Conservation (phyloP, 1,140 invertebrate genomes). For the Drosophila azteca region DNA sequence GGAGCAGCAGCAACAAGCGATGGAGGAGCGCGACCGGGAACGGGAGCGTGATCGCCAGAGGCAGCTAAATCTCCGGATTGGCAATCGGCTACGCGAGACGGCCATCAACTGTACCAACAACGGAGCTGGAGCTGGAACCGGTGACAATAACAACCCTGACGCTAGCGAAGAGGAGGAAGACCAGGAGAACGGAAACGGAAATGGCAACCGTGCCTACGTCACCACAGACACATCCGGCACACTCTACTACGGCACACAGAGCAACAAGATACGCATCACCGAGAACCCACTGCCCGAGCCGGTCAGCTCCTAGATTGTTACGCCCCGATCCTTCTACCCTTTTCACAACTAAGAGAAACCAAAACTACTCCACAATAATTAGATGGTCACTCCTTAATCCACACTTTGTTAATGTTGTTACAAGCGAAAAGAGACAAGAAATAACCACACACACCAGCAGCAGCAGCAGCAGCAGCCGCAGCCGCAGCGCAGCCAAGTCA, state of each 20-base stretch:
- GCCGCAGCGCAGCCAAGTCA: constrained; percentile 49
- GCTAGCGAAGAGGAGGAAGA: constrained; percentile 57
- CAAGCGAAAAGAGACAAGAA: constrained; percentile 16
- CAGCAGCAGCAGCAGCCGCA: constrained; percentile 55
- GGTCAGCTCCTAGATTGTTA: constrained; percentile 80
- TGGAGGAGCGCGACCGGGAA: constrained; percentile 66
- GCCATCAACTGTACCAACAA: constrained; percentile 71
- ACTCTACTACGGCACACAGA: constrained; percentile 71
- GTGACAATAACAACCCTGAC: constrained; percentile 60
- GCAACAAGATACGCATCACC: constrained; percentile 83
- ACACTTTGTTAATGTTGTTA: constrained; percentile 76
- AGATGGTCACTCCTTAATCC: not conserved
- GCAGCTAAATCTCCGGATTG: constrained; percentile 66
- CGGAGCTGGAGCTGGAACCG: constrained; percentile 2
- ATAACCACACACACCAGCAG: constrained; percentile 35
- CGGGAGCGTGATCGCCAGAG: constrained; percentile 65
- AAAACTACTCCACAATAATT: constrained; percentile 20
- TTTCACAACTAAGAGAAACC: constrained; percentile 7
- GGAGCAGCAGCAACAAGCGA: constrained; percentile 70
- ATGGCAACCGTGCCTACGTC: constrained; percentile 77
- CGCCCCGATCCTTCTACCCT: constrained; percentile 7
- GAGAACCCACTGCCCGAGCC: constrained; percentile 84
- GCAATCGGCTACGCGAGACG: constrained; percentile 75
- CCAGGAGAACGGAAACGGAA: constrained; percentile 64
- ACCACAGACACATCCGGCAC: constrained; percentile 69